Percentiles rank a stretch among this genome's conserved stretches.
phyloP scores from a whole-genome alignment of 64 coral and sea anemone species.

The Dendronephthya gigantea region DNA sequence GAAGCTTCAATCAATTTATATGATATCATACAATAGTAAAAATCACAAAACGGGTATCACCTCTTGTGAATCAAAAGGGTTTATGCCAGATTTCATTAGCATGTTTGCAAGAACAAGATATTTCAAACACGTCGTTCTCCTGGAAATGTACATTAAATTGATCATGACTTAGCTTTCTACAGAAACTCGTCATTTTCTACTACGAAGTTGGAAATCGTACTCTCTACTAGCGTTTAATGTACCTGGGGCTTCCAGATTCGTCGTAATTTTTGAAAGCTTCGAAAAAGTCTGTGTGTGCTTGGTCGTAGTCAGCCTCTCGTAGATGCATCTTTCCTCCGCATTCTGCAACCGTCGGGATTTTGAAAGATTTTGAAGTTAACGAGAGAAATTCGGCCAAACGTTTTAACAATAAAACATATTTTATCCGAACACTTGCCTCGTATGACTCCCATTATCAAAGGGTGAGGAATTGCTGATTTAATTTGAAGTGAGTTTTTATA shows the following conservation, averaged over 20 bases:
- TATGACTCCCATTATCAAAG: slow-evolving; percentile 91
- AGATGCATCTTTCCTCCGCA: slow-evolving; percentile 99
- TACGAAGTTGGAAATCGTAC: no score
- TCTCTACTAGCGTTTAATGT: no score
- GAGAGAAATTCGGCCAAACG: neutral
- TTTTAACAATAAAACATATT: neutral
- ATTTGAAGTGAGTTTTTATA: slow-evolving; percentile 96
- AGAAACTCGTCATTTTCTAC: no score
- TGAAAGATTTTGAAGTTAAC: neutral
- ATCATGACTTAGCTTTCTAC: no score
- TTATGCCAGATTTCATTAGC: slow-evolving; percentile 99
- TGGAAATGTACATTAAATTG: no score
- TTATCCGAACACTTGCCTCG: slow-evolving; percentile 15
- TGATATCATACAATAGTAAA: neutral
- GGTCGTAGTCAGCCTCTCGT: slow-evolving; percentile 86
- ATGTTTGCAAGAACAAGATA: slow-evolving; percentile 95
- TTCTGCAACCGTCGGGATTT: slow-evolving; percentile 22
- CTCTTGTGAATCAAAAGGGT: slow-evolving; percentile 99
- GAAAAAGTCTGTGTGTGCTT: slow-evolving; percentile 97
- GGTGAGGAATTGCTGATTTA: slow-evolving; percentile 94
- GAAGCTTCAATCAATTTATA: neutral
- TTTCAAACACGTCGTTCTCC: slow-evolving; percentile 89
- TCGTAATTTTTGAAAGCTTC: slow-evolving; percentile 99
- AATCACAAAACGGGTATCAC: slow-evolving; percentile 1
- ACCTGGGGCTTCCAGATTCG: slow-evolving; percentile 85